A percentile compares a stretch with the other conserved stretches of the same genome.
phyloP scores from a whole-genome alignment of 2,797 vertebrate species.

The Petrocephalus sullivani region DNA sequence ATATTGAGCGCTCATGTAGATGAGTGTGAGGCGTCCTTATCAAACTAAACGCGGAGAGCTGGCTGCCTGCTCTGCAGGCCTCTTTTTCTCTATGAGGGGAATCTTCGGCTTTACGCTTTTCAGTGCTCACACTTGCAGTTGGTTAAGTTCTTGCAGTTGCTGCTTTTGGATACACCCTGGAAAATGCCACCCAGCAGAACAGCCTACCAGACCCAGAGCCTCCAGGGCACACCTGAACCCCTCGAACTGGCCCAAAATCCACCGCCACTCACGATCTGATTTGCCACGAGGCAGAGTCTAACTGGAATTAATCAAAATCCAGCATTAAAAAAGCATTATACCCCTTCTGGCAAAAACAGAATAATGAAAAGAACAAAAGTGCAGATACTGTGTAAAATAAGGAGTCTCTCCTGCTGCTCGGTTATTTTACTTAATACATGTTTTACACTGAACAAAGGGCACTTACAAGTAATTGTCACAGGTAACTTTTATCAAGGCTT shows the following conservation, averaged over 20 bases:
- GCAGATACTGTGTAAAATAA: background rate
- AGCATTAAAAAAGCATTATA: conserved; percentile 7
- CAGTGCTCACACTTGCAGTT: background rate
- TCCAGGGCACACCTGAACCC: background rate
- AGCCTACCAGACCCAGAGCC: background rate
- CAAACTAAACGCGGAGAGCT: background rate
- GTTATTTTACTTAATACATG: background rate
- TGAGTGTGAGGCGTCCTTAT: background rate
- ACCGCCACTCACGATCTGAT: background rate
- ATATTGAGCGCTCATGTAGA: background rate
- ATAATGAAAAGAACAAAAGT: background rate
- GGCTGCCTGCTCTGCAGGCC: background rate
- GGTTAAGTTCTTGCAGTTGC: background rate
- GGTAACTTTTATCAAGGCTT: background rate
- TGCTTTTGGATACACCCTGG: background rate
- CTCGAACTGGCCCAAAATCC: background rate
- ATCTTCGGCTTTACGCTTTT: background rate
- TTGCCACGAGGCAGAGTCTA: background rate
- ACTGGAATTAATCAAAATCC: conserved; percentile 1
- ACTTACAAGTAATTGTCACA: background rate
- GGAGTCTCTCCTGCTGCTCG: background rate
- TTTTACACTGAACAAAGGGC: background rate
- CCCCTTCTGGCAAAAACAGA: background rate
- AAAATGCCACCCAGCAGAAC: background rate
- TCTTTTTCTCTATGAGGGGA: background rate